A percentile compares a stretch with the other conserved stretches of the same genome.
These are phyloP conservation scores for Epinephelus coioides DNA, from an alignment of 2,797 vertebrate species.

Conservation along the genomic window DNA sequence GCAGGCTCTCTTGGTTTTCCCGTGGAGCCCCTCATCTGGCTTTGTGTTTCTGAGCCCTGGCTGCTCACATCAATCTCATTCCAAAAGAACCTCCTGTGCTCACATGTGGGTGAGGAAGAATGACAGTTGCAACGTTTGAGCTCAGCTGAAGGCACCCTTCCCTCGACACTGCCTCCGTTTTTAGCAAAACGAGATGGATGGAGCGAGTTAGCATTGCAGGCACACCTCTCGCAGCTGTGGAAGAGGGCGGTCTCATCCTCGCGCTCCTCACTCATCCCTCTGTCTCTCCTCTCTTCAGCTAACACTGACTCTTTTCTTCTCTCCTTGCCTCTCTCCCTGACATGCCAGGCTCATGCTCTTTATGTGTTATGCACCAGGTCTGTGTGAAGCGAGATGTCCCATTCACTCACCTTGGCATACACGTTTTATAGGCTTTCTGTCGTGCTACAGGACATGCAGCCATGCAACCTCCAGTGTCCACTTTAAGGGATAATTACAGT, in stretches of 20 bases:
- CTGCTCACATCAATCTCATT: constrained; percentile 45
- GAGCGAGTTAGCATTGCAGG: constrained; percentile 80
- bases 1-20: constrained; percentile 20
- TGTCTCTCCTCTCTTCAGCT: constrained; percentile 36
- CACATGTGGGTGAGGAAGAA: constrained; percentile 25
- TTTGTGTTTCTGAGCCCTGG: constrained; percentile 12
- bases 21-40: constrained; percentile 6
- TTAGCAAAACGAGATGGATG: constrained; percentile 66
- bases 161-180: constrained; percentile 44
- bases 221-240: constrained; percentile 81
- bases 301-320: constrained; percentile 71
- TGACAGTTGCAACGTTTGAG: constrained; percentile 34
- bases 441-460: background rate
- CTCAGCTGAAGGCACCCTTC: constrained; percentile 44
- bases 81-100: constrained; percentile 22
- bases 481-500: background rate
- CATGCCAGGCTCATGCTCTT: constrained; percentile 16
- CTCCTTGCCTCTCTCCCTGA: constrained; percentile 12
- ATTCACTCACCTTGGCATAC: background rate
- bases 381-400: constrained; percentile 12
- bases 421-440: constrained; percentile 5
- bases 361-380: constrained; percentile 19
- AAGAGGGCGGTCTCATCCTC: constrained; percentile 66
- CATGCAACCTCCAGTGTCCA: background rate
- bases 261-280: constrained; percentile 61